Evolutionary conservation across 2,113 vertebrate genomes (phyloP).

Genomic region (Python bivittatus): DNA sequence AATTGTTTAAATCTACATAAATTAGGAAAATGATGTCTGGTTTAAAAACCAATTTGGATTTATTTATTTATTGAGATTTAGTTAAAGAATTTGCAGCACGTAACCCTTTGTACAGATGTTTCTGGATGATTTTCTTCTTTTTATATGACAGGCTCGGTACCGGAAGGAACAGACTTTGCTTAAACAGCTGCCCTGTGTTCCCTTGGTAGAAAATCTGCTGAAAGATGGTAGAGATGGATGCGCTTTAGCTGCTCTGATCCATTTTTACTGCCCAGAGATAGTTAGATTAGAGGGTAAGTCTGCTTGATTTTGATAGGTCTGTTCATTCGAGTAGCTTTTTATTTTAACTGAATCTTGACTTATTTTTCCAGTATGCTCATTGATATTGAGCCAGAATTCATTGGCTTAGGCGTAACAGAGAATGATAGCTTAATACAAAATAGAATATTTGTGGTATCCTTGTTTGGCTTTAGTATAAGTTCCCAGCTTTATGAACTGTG

Average conservation of each 20-base stretch:
- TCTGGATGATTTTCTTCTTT: conserved; percentile 29
- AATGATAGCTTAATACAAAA: neutral
- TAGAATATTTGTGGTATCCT: neutral
- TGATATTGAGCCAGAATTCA: neutral
- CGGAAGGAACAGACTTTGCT: conserved; percentile 88
- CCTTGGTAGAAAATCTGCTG: conserved; percentile 90
- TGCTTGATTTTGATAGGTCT: neutral
- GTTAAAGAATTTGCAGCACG: neutral
- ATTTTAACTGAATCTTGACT: neutral
- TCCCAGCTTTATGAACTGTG: neutral
- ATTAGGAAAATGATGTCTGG: conserved; percentile 7
- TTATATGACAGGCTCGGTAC: conserved; percentile 85
- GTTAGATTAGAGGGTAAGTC: conserved; percentile 83
- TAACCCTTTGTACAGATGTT: conserved; percentile 4
- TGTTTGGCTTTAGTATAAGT: neutral
- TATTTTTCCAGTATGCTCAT: neutral
- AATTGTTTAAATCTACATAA: conserved; percentile 21
- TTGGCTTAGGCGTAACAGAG: neutral
- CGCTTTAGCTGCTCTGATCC: conserved; percentile 88
- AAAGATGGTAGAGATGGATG: conserved; percentile 94
- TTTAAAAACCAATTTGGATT: neutral
- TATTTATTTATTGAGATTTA: neutral
- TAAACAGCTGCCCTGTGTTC: conserved; percentile 89
- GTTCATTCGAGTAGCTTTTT: neutral
- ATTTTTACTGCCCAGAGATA: conserved; percentile 94